phyloP scores from a whole-genome alignment of 2,888 invertebrate genomes.

The Dolichomitus sp. region DNA sequence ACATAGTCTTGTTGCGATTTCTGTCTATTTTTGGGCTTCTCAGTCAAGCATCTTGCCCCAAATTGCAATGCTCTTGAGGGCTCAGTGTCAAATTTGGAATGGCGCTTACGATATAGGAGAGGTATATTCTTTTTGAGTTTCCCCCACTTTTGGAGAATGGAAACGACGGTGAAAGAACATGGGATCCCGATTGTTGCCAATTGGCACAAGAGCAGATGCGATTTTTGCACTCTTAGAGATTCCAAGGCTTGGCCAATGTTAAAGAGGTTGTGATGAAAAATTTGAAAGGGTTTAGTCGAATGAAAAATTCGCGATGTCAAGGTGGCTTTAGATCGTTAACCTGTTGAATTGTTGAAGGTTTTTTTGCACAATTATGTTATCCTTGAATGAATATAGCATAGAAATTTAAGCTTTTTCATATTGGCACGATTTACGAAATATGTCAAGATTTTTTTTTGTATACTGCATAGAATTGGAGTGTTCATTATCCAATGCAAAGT shows the following conservation, averaged over 20 bases:
- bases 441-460: too few species aligned
- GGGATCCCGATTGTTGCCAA: slow-evolving; percentile 18
- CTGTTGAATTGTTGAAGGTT: background rate
- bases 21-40: slow-evolving; percentile 69
- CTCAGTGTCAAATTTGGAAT: slow-evolving; percentile 35
- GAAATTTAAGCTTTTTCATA: too few species aligned
- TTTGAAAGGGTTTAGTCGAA: background rate
- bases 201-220: slow-evolving; percentile 38
- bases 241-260: background rate
- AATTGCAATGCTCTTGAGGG: slow-evolving; percentile 26
- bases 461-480: too few species aligned
- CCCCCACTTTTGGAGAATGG: background rate
- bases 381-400: too few species aligned
- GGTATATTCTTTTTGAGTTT: slow-evolving; percentile 10
- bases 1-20: slow-evolving; percentile 70
- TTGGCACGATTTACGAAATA: too few species aligned
- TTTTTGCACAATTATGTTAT: too few species aligned
- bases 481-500: too few species aligned
- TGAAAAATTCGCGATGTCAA: background rate
- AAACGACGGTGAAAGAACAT: background rate
- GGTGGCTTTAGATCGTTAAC: background rate
- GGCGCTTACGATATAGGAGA: background rate
- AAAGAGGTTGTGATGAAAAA: background rate
- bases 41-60: slow-evolving; percentile 44
- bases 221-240: background rate